A percentile compares a stretch with the other conserved stretches of the same genome.
Evolutionary conservation across 2,113 vertebrate species (phyloP).

Genomic region (Tricholaema leucomelas): DNA sequence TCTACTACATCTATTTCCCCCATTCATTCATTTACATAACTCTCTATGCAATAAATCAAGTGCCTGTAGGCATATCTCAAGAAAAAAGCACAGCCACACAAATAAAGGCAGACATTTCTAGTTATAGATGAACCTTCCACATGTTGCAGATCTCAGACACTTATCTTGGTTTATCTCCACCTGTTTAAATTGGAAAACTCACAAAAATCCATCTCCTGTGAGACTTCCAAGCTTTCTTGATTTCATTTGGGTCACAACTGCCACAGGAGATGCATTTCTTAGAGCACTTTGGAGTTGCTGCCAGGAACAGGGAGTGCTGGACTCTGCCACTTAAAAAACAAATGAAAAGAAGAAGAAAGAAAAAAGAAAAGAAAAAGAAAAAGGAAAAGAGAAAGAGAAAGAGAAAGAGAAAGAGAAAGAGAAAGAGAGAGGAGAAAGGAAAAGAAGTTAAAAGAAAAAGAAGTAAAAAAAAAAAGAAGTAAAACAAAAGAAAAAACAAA

Average conservation of each 20-base stretch:
- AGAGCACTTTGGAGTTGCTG: slow-evolving; percentile 8
- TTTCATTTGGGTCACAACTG: slow-evolving; percentile 41
- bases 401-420: no score
- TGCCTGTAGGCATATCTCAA: background rate
- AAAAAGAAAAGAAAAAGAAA: no score
- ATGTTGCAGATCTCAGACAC: background rate
- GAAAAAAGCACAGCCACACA: background rate
- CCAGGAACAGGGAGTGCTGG: slow-evolving; percentile 36
- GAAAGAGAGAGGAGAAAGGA: no score
- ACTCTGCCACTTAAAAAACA: no score
- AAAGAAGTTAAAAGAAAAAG: no score
- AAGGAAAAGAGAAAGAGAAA: no score
- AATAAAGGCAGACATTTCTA: slow-evolving; percentile 8
- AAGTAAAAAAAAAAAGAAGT: no score
- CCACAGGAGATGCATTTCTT: slow-evolving; percentile 32
- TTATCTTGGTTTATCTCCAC: slow-evolving; percentile 56
- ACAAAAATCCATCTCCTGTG: slow-evolving; percentile 45
- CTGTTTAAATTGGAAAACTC: slow-evolving; percentile 57
- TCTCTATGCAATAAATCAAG: background rate
- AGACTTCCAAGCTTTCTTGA: slow-evolving; percentile 36
- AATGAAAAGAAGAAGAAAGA: background rate
- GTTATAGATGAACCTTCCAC: slow-evolving; percentile 12
- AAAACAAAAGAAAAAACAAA: no score
- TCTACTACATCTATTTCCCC: background rate
- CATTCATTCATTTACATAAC: slow-evolving; percentile 31